Evolutionary conservation across 30 jellyfish, hydroid and myxozoan species (phyloP).

Genomic region (Turritopsis rubra): DNA sequence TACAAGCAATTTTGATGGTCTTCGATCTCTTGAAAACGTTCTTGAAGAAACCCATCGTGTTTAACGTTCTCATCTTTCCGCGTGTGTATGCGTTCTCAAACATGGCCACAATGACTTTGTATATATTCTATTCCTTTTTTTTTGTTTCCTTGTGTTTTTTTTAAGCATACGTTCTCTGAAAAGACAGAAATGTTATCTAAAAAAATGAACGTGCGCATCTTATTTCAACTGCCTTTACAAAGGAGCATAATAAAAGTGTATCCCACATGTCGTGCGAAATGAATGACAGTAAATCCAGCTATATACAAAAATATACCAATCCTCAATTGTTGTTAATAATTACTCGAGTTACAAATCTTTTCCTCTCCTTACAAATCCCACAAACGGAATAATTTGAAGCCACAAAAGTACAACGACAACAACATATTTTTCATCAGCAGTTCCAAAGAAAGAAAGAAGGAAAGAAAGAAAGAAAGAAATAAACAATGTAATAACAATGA

Average conservation of each 20-base stretch:
- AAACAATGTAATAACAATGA: background rate
- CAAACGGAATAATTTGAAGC: background rate
- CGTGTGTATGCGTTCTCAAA: slow-evolving; percentile 14
- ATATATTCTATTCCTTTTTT: background rate
- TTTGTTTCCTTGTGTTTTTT: too few relatives aligned
- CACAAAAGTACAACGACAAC: background rate
- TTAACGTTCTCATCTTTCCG: background rate
- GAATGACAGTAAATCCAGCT: background rate
- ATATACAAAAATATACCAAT: too few relatives aligned
- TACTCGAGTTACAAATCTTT: background rate
- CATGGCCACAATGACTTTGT: background rate
- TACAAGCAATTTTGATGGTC: background rate
- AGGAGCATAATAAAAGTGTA: too few relatives aligned
- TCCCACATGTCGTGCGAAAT: background rate
- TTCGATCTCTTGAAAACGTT: slow-evolving; percentile 10
- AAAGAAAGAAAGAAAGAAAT: too few relatives aligned
- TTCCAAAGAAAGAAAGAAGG: too few relatives aligned
- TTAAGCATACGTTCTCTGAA: background rate
- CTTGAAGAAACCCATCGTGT: slow-evolving; percentile 16
- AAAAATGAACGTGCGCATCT: background rate
- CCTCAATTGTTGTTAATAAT: background rate
- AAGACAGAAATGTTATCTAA: background rate
- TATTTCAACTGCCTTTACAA: background rate
- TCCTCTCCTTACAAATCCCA: background rate
- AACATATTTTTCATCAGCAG: background rate